Base-by-base conservation (phyloP, 2,113 vertebrate species). In the Lophotis ruficrista region DNA sequence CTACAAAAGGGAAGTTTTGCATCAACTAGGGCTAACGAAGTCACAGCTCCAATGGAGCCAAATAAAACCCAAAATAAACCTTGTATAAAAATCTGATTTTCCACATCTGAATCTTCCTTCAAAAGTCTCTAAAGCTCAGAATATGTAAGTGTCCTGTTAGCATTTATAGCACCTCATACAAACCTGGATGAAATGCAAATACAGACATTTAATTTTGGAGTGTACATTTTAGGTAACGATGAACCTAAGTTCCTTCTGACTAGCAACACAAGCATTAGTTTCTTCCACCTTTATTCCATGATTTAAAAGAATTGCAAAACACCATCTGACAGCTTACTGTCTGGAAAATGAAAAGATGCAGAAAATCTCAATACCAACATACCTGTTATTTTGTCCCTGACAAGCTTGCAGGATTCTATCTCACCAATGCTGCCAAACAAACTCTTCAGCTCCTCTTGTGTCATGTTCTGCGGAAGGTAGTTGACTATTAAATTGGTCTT, bases 401-500 rank as follows among this genome's bases (percentile, higher is more conserved):
- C 99, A 65, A 99, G 98, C 97, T 99, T 99, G 98, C 99, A 99
- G 97, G 99, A 99, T 95, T 99, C 99, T 68, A 99, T 99, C 92
- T 99, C 99, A 53, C 99, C 99, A 94, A 99, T 99, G 98, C 99
- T 99, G 41, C 99, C 99, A 93, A 99, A 99, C 43, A 99, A 98
- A 97, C 99, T 99, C 97, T 99, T 99, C 54, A 99, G 98, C 62
- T 99, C 99, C 48, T 99, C 99, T 87, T 99, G 99, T 71, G 99
- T 99, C 99, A 99, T 99, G 96, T 99, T 99, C 98, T 99, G 99
- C 87, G 99, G 99, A 98, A 99, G 99, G 94, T 99, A 99, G 98
- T 99, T 99, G 93, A 99, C 99, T 97, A 99, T 99, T 98, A 99
- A 98, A 98, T 99, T 99, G 83, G 99, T 99, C 98, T 99, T 99